Evolutionary conservation across 1,140 invertebrate genomes (phyloP).

Genomic region (Aphidius ervi): DNA sequence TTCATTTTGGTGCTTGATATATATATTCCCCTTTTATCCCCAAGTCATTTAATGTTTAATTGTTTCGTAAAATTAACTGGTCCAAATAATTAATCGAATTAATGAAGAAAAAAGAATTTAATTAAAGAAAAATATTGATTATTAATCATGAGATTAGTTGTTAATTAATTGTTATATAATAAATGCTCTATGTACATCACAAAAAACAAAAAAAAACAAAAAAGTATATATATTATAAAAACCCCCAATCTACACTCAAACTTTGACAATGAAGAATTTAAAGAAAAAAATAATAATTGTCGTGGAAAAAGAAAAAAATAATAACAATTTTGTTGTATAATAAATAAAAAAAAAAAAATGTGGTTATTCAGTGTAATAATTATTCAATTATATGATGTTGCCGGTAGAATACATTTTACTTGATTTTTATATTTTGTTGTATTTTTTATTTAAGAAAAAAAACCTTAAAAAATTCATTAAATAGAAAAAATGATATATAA

Average conservation of each 20-base stretch:
- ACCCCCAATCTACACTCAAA: background rate
- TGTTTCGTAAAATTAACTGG: too few species aligned
- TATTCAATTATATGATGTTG: slow-evolving; percentile 51
- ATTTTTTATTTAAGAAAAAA: slow-evolving; percentile 33
- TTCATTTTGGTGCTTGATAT: slow-evolving; percentile 46
- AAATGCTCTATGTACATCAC: slow-evolving; percentile 46
- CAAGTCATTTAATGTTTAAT: too few species aligned
- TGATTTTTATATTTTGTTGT: slow-evolving; percentile 51
- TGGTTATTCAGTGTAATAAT: slow-evolving; percentile 50
- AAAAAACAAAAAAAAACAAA: slow-evolving; percentile 38
- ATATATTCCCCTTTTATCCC: slow-evolving; percentile 16
- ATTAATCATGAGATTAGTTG: slow-evolving; percentile 32
- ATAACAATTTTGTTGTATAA: background rate
- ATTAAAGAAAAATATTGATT: slow-evolving; percentile 1
- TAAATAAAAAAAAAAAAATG: slow-evolving; percentile 30
- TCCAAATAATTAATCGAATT: background rate
- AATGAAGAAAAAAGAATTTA: background rate
- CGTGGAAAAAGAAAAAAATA: slow-evolving; percentile 1
- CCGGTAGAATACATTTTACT: slow-evolving; percentile 55
- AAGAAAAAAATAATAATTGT: slow-evolving; percentile 2
- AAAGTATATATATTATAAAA: slow-evolving; percentile 28
- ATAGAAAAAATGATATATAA: too few species aligned
- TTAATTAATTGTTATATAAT: slow-evolving; percentile 46
- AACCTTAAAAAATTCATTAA: too few species aligned
- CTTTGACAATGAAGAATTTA: background rate